phyloP scores from a whole-genome alignment of 2,797 vertebrate genomes.

The Glyptemys insculpta region DNA sequence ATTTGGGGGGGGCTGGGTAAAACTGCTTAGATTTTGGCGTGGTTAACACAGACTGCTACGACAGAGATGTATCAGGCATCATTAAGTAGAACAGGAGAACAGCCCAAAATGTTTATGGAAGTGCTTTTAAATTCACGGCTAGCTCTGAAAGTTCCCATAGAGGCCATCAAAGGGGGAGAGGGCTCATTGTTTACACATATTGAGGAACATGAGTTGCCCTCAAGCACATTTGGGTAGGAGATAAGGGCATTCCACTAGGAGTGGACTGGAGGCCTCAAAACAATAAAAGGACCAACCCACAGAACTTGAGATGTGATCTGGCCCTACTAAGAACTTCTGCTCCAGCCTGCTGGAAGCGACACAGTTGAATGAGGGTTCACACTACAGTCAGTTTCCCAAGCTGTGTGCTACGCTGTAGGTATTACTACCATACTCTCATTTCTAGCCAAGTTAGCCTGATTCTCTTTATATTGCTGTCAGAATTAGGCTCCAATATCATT shows the following conservation, averaged over 20 bases:
- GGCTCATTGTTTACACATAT: background rate
- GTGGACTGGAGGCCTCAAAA: background rate
- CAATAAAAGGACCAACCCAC: accelerated
- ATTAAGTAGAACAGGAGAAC: background rate
- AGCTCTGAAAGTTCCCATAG: background rate
- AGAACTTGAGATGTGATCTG: background rate
- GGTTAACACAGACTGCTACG: background rate
- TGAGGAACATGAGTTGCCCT: background rate
- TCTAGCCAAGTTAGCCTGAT: background rate
- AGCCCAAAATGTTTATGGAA: background rate
- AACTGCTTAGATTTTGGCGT: background rate
- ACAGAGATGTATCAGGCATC: background rate
- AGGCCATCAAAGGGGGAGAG: background rate
- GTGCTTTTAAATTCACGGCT: background rate
- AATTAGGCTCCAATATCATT: background rate
- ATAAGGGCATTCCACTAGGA: background rate
- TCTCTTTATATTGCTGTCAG: too few relatives aligned
- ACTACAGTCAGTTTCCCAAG: background rate
- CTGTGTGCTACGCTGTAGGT: background rate
- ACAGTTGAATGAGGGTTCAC: background rate
- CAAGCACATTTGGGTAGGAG: background rate
- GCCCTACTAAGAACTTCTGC: background rate
- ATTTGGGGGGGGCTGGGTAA: background rate
- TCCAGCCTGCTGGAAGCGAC: background rate
- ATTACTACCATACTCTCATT: background rate